Conservation (phyloP, 2,888 invertebrate genomes). For the Entomobrya multifasciata region DNA sequence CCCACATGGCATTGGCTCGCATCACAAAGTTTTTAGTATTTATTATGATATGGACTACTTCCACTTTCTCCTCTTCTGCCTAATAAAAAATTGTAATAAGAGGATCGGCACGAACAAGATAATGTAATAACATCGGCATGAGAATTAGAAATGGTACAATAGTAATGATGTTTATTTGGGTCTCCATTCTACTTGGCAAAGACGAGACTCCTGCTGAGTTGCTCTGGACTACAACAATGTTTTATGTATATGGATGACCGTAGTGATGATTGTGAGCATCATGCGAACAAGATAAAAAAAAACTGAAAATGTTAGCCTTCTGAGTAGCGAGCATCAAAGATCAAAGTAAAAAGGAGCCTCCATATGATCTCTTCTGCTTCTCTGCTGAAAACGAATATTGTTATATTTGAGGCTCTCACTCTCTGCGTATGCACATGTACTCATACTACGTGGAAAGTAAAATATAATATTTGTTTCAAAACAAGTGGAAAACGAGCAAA, state of each 20-base stretch:
- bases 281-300: constrained; percentile 16
- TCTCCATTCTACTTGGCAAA: constrained; percentile 59
- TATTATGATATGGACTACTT: constrained; percentile 47
- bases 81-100: constrained; percentile 63
- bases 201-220: constrained; percentile 56
- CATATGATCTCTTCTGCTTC: constrained; percentile 28
- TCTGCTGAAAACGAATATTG: constrained; percentile 2
- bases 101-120: constrained; percentile 56
- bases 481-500: constrained; percentile 27
- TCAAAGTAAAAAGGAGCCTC: constrained; percentile 19
- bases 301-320: neutral
- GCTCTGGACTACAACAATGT: constrained; percentile 41
- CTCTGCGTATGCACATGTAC: neutral
- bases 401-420: constrained; percentile 25
- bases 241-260: constrained; percentile 28
- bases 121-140: constrained; percentile 66
- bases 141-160: constrained; percentile 65
- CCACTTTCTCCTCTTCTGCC: constrained; percentile 35
- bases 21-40: constrained; percentile 34
- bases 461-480: constrained; percentile 46
- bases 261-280: constrained; percentile 28
- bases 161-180: constrained; percentile 66
- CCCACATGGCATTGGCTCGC: constrained; percentile 43
- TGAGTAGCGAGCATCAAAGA: constrained; percentile 42
- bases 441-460: constrained; percentile 18